These are phyloP conservation scores for Dinoponera quadriceps DNA, from an alignment of 1,140 invertebrate species.

Conservation along the genomic window DNA sequence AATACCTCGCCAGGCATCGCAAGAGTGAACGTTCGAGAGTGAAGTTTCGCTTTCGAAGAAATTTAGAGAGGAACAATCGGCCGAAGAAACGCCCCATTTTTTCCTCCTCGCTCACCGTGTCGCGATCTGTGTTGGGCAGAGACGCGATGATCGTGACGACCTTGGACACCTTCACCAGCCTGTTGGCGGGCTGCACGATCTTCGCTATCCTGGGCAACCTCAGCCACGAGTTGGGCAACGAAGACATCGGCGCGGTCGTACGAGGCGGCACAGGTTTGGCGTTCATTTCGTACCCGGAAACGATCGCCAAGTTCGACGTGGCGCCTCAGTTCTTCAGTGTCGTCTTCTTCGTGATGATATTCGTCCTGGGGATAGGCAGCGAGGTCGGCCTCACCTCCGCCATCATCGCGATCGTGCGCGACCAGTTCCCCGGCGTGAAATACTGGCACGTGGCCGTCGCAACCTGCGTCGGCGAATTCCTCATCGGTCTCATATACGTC, in stretches of 20 bases:
- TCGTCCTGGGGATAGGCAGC: constrained; percentile 86
- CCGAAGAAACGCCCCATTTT: not conserved
- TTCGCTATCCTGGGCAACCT: constrained; percentile 94
- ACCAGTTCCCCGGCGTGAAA: constrained; percentile 84
- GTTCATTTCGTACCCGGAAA: constrained; percentile 90
- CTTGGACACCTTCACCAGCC: constrained; percentile 92
- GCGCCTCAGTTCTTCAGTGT: constrained; percentile 88
- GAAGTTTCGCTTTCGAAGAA: not conserved
- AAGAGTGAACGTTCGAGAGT: not conserved
- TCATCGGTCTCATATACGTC: constrained; percentile 90
- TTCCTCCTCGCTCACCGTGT: not conserved
- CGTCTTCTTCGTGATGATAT: constrained; percentile 89
- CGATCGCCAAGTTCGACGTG: constrained; percentile 86
- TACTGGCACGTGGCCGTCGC: constrained; percentile 87
- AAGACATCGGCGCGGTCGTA: constrained; percentile 86
- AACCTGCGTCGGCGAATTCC: constrained; percentile 88
- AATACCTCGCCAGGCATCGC: too few relatives aligned
- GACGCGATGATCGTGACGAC: constrained; percentile 92
- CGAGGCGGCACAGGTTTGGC: constrained; percentile 89
- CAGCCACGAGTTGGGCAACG: constrained; percentile 88
- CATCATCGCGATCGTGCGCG: constrained; percentile 84
- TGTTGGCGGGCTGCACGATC: constrained; percentile 94
- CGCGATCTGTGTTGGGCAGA: constrained; percentile 73
- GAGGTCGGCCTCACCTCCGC: constrained; percentile 83
- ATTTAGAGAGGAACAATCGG: not conserved